Percentiles rank a stretch among this genome's conserved stretches.
These are phyloP conservation scores for Chrysodeixis includens DNA, from an alignment of 2,888 invertebrate species.

Conservation along the genomic window DNA sequence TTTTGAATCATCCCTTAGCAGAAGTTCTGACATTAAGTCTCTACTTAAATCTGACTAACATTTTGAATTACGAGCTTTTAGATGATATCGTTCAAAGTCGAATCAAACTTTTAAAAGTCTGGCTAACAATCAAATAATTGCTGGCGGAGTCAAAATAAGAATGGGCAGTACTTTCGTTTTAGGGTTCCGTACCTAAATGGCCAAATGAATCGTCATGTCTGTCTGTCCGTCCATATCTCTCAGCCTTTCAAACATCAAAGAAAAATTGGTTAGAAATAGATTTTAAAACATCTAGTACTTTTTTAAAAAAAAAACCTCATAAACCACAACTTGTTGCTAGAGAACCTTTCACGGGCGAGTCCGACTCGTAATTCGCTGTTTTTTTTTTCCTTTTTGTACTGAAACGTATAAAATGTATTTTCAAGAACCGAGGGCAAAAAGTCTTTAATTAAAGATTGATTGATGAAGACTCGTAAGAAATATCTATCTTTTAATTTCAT, in stretches of 20 bases:
- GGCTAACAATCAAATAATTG: background rate
- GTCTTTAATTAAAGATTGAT: constrained; percentile 5
- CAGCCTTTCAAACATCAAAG: too few relatives aligned
- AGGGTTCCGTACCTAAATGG: too few relatives aligned
- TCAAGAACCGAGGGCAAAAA: background rate
- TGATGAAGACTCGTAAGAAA: background rate
- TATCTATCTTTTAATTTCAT: constrained; percentile 5
- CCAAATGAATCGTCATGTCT: too few relatives aligned
- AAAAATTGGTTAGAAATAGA: too few relatives aligned
- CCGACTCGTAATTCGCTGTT: too few relatives aligned
- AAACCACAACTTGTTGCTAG: too few relatives aligned
- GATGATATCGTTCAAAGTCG: background rate
- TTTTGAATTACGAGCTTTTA: constrained; percentile 5
- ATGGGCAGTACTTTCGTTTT: too few relatives aligned
- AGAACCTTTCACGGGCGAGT: too few relatives aligned
- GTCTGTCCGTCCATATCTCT: too few relatives aligned
- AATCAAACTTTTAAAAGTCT: background rate
- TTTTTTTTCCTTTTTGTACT: background rate
- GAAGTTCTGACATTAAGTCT: background rate
- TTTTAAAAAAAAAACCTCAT: too few relatives aligned
- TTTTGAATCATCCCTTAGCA: background rate
- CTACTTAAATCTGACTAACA: background rate
- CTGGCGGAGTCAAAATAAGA: too few relatives aligned
- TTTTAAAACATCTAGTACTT: too few relatives aligned
- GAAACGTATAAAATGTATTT: background rate